A percentile compares a stretch with the other conserved stretches of the same genome.
phyloP scores from a whole-genome alignment of 2,113 vertebrate species.

The Pollimyrus isidori region DNA sequence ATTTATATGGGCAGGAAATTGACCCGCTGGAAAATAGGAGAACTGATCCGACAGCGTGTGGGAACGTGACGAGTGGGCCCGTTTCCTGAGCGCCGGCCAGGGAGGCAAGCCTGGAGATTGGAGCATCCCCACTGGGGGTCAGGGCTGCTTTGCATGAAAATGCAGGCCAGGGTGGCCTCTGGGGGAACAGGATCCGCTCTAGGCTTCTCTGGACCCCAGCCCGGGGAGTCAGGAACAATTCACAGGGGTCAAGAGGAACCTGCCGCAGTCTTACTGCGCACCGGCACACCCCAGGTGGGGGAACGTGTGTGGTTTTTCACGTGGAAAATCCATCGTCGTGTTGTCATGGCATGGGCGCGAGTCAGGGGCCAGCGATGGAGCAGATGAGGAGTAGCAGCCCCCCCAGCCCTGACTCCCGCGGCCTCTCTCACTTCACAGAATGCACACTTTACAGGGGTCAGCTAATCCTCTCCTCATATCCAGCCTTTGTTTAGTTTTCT shows the following conservation, averaged over 20 bases:
- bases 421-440: slow-evolving; percentile 3
- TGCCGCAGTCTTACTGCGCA: background rate
- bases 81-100: background rate
- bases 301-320: background rate
- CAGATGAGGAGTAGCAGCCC: background rate
- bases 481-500: slow-evolving; percentile 8
- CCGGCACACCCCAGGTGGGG: background rate
- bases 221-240: slow-evolving; percentile 13
- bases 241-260: slow-evolving; percentile 6
- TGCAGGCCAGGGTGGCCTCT: background rate
- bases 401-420: background rate
- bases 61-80: slow-evolving; percentile 15
- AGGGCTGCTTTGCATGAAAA: slow-evolving; percentile 31
- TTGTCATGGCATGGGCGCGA: background rate
- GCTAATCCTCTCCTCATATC: background rate
- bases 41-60: slow-evolving; percentile 27
- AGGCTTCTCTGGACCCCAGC: background rate
- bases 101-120: background rate
- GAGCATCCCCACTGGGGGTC: slow-evolving; percentile 5
- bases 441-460: slow-evolving; percentile 4
- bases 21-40: slow-evolving; percentile 24
- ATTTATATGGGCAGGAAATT: slow-evolving; percentile 36
- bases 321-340: background rate
- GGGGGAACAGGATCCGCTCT: background rate
- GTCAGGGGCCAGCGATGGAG: slow-evolving; percentile 9